Percentiles rank a stretch among this genome's conserved stretches.
phyloP scores from a whole-genome alignment of 1,140 invertebrate genomes.

The Cataglyphis hispanica region DNA sequence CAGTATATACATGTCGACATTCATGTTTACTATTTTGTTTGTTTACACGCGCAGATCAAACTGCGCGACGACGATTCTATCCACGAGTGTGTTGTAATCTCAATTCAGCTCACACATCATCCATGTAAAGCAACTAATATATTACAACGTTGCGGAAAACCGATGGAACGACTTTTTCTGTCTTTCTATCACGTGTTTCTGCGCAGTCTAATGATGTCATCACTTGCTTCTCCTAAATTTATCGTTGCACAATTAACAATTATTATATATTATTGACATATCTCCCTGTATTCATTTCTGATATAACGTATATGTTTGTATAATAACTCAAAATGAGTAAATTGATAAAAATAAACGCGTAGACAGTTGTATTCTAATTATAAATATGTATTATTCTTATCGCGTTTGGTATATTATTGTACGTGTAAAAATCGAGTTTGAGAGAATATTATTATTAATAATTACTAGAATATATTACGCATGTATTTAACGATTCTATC shows the following conservation, averaged over 20 bases:
- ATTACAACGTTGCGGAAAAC: not conserved
- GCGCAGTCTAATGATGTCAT: conserved; percentile 25
- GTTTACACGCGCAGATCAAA: conserved; percentile 46
- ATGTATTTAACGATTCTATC: conserved; percentile 20
- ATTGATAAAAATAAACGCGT: not conserved
- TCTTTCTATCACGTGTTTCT: conserved; percentile 50
- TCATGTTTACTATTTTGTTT: conserved; percentile 26
- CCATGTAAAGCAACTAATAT: conserved; percentile 38
- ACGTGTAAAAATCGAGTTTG: not conserved
- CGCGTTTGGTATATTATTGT: not conserved
- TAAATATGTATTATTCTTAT: conserved; percentile 13
- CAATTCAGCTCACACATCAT: conserved; percentile 36
- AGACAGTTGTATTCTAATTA: conserved; percentile 10
- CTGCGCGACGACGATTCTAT: conserved; percentile 28
- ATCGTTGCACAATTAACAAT: not conserved
- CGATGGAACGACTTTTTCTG: conserved; percentile 28
- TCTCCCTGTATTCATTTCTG: not conserved
- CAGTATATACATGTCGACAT: conserved; percentile 53
- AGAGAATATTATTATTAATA: conserved; percentile 3
- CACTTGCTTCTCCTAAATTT: conserved; percentile 30
- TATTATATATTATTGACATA: not conserved
- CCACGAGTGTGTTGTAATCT: conserved; percentile 27
- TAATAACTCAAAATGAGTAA: not conserved
- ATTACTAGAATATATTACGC: not conserved
- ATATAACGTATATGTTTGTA: not conserved